These are phyloP conservation scores for Callyntrura sp. DNA, from an alignment of 2,888 invertebrate species.

Conservation along the genomic window DNA sequence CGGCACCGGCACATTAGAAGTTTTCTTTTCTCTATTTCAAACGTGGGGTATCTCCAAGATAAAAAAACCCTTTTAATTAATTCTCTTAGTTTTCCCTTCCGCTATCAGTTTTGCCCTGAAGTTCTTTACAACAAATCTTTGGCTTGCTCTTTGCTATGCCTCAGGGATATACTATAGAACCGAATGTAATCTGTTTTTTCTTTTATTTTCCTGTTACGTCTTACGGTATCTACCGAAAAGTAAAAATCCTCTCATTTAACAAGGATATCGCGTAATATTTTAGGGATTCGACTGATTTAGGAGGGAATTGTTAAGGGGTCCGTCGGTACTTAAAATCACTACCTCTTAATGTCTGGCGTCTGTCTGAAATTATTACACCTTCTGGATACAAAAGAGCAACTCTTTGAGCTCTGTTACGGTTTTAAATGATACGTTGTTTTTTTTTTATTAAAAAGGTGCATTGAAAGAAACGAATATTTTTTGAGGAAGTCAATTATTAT, in stretches of 20 bases:
- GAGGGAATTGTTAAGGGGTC: constrained; percentile 48
- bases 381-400: not conserved
- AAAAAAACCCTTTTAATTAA: constrained; percentile 69
- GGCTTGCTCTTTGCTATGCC: not conserved
- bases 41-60: constrained; percentile 22
- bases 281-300: constrained; percentile 49
- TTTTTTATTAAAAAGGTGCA: too few species aligned
- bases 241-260: constrained; percentile 20
- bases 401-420: not conserved
- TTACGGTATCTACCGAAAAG: not conserved
- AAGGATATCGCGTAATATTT: constrained; percentile 59
- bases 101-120: constrained; percentile 46
- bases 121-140: not conserved
- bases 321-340: constrained; percentile 1
- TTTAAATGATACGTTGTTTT: not conserved
- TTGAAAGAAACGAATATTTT: not conserved
- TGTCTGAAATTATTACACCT: constrained; percentile 65
- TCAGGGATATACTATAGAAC: not conserved
- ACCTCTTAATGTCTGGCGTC: constrained; percentile 63
- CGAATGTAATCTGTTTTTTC: not conserved
- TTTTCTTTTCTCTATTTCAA: too few species aligned
- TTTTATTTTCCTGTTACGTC: not conserved
- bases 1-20: too few species aligned
- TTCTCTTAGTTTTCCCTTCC: constrained; percentile 52
- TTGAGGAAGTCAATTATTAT: constrained; percentile 26